Evolutionary conservation across 1,140 invertebrate genomes (phyloP), one percentile per base, ranked within the genome.

Genomic region (Drosophila subobscura): DNA sequence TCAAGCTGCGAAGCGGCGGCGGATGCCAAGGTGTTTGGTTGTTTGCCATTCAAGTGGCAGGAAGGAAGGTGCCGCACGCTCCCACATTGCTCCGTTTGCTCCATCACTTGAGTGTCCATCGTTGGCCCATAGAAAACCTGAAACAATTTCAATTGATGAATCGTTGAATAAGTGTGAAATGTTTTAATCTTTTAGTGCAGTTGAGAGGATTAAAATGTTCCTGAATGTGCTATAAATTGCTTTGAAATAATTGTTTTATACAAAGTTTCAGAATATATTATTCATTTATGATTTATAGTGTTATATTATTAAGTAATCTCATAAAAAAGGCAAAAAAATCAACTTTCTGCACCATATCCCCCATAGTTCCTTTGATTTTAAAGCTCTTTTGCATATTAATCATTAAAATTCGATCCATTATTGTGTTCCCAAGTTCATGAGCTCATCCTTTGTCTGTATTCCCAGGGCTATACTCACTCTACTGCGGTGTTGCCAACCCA

Each of bases 1-100:
- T 50, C 55, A 68, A 68, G 42, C 63, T 27, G 44, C 51, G 42
- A 56, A 42, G 59, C 61, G 53, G 40, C 63, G 65, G 27, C 14
- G 16, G 16, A 20, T 20, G 58, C 45, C 51, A 54, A 57, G 54
- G 49, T 42, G 46, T 49, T 66, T 12, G 7, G 53, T 41, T 37
- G 29, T 57, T 53, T 49, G 42, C 54, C 42, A 58, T 41, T 53
- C 4, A 33, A 66, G 64, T 20, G 45, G 41, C 68, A 56, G 68
- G 52, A 27, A 4, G 2, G 29, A 10, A 1, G 27, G n/a, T 16
- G 33, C 0, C 16, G 22, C 33, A 37, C 10, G 16, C 16, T 10
- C 33, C 33, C 33, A 4, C 33, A 37, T 12, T 12, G 33, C 10
- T 37, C 33, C 33, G 12, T 37, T 37, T 4, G 33, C 33, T 37